Evolutionary conservation across 2,797 vertebrate species (phyloP).

Genomic region (Poecilia picta): DNA sequence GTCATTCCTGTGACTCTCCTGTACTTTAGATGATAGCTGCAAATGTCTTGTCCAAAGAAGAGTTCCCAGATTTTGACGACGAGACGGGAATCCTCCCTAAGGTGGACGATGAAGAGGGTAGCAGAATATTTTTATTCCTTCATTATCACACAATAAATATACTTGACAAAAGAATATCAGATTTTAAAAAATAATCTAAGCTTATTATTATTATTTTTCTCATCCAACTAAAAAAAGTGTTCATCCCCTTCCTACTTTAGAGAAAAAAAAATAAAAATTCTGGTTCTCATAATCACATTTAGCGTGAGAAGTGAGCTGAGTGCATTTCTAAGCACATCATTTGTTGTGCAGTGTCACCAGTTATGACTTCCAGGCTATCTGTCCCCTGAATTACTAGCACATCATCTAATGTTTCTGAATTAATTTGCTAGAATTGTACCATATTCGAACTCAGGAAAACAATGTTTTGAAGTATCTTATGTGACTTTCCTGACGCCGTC

Average conservation of each 20-base stretch:
- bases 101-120: constrained; percentile 98
- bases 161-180: not conserved
- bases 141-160: not conserved
- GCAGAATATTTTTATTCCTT: not conserved
- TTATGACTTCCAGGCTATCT: not conserved
- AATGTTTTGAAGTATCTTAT: not conserved
- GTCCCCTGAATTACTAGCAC: rapidly evolving
- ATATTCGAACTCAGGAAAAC: not conserved
- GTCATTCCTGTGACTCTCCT: not conserved
- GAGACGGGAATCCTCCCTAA: constrained; percentile 98
- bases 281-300: not conserved
- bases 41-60: constrained; percentile 97
- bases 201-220: not conserved
- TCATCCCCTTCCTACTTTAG: not conserved
- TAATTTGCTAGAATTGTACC: not conserved
- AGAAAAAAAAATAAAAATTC: not conserved
- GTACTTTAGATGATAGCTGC: constrained; percentile 94
- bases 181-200: not conserved
- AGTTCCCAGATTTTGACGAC: constrained; percentile 98
- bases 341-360: not conserved
- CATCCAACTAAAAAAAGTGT: not conserved
- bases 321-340: not conserved
- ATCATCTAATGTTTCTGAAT: not conserved
- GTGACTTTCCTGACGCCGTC: no score
- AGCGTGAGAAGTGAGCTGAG: not conserved